Evolutionary conservation across 2,888 invertebrate genomes (phyloP).

Genomic region (Dicycla oo): DNA sequence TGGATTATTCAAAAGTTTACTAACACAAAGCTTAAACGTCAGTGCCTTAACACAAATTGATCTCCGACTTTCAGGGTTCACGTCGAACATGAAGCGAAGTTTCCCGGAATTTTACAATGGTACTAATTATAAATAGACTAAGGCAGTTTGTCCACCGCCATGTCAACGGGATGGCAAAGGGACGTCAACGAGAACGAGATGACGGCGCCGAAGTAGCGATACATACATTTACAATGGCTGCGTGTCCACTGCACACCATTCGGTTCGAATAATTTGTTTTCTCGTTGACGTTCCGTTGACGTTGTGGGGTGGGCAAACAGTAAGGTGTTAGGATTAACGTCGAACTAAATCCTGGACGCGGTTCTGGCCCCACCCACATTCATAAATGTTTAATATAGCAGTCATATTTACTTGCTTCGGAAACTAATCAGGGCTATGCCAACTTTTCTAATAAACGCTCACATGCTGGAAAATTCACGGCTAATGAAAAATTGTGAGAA

Average conservation of each 20-base stretch:
- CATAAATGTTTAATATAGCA: conserved; percentile 33
- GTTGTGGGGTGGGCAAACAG: no score
- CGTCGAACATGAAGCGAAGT: conserved; percentile 16
- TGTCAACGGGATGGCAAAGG: no score
- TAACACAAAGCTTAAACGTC: conserved; percentile 31
- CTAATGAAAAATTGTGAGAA: conserved; percentile 39
- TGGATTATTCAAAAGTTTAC: conserved; percentile 34
- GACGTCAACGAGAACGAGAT: no score
- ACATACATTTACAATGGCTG: no score
- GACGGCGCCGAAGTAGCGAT: no score
- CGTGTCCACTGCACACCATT: no score
- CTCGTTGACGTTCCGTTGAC: no score
- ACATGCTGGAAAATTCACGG: conserved; percentile 38
- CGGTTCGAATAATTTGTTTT: no score
- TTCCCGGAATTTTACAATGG: conserved; percentile 45
- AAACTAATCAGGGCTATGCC: conserved; percentile 58
- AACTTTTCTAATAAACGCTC: conserved; percentile 62
- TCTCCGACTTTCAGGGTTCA: conserved; percentile 45
- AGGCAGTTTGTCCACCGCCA: background rate
- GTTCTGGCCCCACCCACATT: conserved; percentile 25
- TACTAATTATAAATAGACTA: conserved; percentile 52
- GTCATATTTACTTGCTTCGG: conserved; percentile 58
- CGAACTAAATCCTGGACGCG: conserved; percentile 18
- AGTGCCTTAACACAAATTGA: conserved; percentile 48
- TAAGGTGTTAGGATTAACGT: conserved; percentile 30